These are phyloP conservation scores for Diarsia dahlii DNA, from an alignment of 2,888 invertebrate genomes.

Conservation along the genomic window DNA sequence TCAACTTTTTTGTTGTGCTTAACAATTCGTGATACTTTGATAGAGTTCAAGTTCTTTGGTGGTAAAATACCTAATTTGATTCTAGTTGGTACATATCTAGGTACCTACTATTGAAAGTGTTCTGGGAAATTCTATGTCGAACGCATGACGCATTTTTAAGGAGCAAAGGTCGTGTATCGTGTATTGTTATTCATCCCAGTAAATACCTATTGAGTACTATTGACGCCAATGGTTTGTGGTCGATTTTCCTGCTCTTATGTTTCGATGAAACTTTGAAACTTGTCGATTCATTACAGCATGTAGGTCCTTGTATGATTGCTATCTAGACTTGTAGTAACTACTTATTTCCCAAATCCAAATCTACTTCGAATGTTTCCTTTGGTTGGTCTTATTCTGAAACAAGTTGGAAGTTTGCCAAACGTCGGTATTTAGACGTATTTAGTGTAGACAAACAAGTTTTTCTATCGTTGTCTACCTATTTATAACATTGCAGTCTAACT, in stretches of 20 bases:
- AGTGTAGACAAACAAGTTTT: constrained; percentile 41
- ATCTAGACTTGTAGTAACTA: not conserved
- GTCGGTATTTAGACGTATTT: constrained; percentile 29
- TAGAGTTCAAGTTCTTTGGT: not conserved
- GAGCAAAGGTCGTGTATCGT: constrained; percentile 6
- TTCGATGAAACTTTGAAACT: not conserved
- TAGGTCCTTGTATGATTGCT: not conserved
- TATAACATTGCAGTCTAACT: constrained; percentile 20
- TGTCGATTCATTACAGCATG: not conserved
- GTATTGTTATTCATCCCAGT: constrained; percentile 17
- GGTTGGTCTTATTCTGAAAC: constrained; percentile 33
- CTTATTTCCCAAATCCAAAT: constrained; percentile 1
- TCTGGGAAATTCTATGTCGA: constrained; percentile 14
- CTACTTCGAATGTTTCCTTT: constrained; percentile 29
- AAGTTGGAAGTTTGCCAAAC: constrained; percentile 54
- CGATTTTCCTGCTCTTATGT: constrained; percentile 38
- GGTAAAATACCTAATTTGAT: constrained; percentile 4
- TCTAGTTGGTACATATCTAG: not conserved
- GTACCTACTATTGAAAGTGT: not conserved
- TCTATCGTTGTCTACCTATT: constrained; percentile 34
- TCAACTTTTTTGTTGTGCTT: not conserved
- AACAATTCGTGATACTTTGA: constrained; percentile 8
- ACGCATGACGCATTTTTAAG: constrained; percentile 33
- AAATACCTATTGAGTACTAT: constrained; percentile 9
- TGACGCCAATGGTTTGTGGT: not conserved